Base-by-base conservation (phyloP, 2,113 vertebrate species). In the Otocyon megalotis region DNA sequence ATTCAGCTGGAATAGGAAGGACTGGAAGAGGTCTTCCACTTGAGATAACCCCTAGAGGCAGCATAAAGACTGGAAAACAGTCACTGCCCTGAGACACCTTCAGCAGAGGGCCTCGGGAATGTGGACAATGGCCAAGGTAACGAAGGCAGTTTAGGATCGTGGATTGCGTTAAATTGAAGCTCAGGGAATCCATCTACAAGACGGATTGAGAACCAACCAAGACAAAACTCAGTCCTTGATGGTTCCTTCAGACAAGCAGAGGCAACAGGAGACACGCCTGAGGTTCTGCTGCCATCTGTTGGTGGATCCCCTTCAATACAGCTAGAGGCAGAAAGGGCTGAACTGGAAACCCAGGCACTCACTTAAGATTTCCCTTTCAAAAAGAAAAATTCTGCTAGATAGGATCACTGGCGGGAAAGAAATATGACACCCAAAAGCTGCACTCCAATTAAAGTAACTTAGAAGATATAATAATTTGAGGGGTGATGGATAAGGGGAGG, bases 231-330 rank as follows among this genome's bases (percentile, higher is more conserved):
- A 14, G 67, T 28, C 60, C 54, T 74, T 83, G 77, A 37, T 16
- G 35, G 63, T 19, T 65, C 90, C 37, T 60, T 62, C 69, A 81
- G 90, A 12, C 63, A 35, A 53, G 71, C 8, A 20, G 50, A 81
- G 19, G 32, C 56, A 60, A 81, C 50, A 43, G 88, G 53, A 93
- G 91, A 84, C 58, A 71, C 1, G 3, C 72, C 26, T 35, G 65
- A 76, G 62, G n/a, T 32, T 83, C 90, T 92, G 58, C 60, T 90
- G 96, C 92, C 96, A 86, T 63, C 69, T 97, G 69, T 28, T 88
- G 96, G 79, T 65, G 50, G 28, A 24, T 82, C 56, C 58, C 91
- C 53, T 60, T 69, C 10, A 89, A 32, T 65, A 81, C 35, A 88
- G 76, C 69, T 48, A 50, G 63, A 84, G 37, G 65, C 65, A 87